Evolutionary conservation across 2,888 invertebrate genomes (phyloP).

Genomic region (Drosophila borealis): DNA sequence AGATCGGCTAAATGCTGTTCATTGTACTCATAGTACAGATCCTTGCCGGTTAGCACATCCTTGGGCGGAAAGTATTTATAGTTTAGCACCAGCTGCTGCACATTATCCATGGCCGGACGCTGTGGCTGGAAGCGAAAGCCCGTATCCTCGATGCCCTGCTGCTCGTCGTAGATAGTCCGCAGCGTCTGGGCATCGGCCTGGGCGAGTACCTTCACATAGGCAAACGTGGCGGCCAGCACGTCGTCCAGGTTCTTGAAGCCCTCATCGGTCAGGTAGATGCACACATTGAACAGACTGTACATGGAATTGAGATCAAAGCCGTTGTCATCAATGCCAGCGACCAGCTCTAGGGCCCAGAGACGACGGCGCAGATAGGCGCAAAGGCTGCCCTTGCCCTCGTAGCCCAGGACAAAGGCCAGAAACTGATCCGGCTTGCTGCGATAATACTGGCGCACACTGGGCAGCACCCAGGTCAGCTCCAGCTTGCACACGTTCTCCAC

Average conservation of each 20-base stretch:
- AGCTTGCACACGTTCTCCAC: conserved; percentile 90
- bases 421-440: conserved; percentile 87
- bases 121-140: conserved; percentile 91
- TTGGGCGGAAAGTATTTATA: conserved; percentile 93
- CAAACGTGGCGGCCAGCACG: conserved; percentile 91
- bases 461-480: conserved; percentile 84
- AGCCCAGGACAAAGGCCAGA: conserved; percentile 91
- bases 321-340: conserved; percentile 90
- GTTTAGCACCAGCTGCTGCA: conserved; percentile 90
- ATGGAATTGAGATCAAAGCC: conserved; percentile 93
- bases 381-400: conserved; percentile 94
- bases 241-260: conserved; percentile 90
- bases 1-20: conserved; percentile 86
- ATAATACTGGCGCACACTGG: conserved; percentile 78
- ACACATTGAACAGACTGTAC: conserved; percentile 90
- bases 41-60: conserved; percentile 91
- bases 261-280: conserved; percentile 91
- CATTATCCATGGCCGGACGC: conserved; percentile 90
- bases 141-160: conserved; percentile 90
- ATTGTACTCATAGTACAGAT: conserved; percentile 91
- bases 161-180: conserved; percentile 86
- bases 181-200: conserved; percentile 35
- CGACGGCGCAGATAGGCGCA: conserved; percentile 89
- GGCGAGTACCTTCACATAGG: conserved; percentile 91
- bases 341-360: conserved; percentile 91